Evolutionary conservation across 1,140 invertebrate genomes (phyloP).

Genomic region (Pseudomyrmex cubaensis): DNA sequence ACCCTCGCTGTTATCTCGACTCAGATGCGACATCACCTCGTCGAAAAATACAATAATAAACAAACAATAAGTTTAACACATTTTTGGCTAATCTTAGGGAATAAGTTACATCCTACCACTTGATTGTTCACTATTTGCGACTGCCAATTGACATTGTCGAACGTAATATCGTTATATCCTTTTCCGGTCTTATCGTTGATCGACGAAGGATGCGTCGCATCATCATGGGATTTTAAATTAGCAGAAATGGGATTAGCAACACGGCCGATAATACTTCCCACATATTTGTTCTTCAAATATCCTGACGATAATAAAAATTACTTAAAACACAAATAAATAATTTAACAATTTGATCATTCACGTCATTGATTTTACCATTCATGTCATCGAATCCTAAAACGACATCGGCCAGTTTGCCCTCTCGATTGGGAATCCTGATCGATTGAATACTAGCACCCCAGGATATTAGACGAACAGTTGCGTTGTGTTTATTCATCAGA

Average conservation of each 20-base stretch:
- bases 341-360: too few species aligned
- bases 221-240: conserved; percentile 73
- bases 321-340: neutral
- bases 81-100: neutral
- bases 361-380: conserved; percentile 79
- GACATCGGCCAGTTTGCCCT: conserved; percentile 86
- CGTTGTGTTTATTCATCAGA: conserved; percentile 83
- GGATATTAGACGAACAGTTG: conserved; percentile 86
- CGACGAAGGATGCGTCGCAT: conserved; percentile 19
- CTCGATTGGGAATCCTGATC: conserved; percentile 86
- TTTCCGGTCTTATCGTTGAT: conserved; percentile 14
- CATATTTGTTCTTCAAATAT: conserved; percentile 86
- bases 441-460: conserved; percentile 88
- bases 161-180: conserved; percentile 88
- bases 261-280: conserved; percentile 89
- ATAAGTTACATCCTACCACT: conserved; percentile 70
- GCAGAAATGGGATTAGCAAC: conserved; percentile 87
- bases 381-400: conserved; percentile 88
- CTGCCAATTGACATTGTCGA: conserved; percentile 88
- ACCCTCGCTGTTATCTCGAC: conserved; percentile 86
- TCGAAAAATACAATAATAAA: neutral
- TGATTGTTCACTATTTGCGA: conserved; percentile 76
- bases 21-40: conserved; percentile 84
- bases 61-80: conserved; percentile 13
- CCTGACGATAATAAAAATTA: conserved; percentile 74